Percentiles rank a stretch among this genome's conserved stretches.
Evolutionary conservation across 1,140 invertebrate species (phyloP).

Genomic region (Drosophila mojavensis): DNA sequence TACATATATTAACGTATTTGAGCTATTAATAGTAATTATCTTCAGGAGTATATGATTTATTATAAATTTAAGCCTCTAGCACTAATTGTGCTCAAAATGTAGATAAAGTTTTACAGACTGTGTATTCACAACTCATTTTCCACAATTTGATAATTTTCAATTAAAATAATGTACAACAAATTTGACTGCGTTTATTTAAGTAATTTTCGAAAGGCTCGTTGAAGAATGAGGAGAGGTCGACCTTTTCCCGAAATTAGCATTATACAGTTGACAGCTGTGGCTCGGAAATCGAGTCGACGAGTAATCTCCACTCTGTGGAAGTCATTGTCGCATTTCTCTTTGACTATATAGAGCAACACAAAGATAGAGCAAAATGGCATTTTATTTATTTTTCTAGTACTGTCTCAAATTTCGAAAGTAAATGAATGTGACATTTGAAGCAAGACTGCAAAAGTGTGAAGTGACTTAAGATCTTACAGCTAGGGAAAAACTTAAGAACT

Average conservation of each 20-base stretch:
- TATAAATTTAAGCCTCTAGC: no score
- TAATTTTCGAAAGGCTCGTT: neutral
- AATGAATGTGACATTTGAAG: constrained; percentile 3
- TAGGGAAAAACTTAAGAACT: no score
- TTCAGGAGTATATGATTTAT: no score
- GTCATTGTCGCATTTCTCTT: constrained; percentile 17
- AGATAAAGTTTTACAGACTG: no score
- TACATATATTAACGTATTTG: no score
- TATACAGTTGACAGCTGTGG: no score
- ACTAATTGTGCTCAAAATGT: no score
- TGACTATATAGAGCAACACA: constrained; percentile 47
- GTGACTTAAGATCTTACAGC: no score
- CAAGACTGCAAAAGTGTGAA: neutral
- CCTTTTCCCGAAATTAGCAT: neutral
- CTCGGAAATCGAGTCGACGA: neutral
- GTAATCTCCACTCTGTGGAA: neutral
- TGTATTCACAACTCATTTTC: no score
- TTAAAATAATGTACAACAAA: neutral
- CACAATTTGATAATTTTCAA: no score
- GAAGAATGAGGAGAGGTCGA: neutral
- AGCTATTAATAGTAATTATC: no score
- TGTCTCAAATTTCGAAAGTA: neutral
- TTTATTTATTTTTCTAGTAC: constrained; percentile 12
- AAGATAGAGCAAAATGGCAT: constrained; percentile 64
- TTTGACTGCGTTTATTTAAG: neutral